Percentiles rank a stretch among this genome's conserved stretches.
Evolutionary conservation across 2,888 invertebrate species (phyloP).

Genomic region (Andrena camellia): DNA sequence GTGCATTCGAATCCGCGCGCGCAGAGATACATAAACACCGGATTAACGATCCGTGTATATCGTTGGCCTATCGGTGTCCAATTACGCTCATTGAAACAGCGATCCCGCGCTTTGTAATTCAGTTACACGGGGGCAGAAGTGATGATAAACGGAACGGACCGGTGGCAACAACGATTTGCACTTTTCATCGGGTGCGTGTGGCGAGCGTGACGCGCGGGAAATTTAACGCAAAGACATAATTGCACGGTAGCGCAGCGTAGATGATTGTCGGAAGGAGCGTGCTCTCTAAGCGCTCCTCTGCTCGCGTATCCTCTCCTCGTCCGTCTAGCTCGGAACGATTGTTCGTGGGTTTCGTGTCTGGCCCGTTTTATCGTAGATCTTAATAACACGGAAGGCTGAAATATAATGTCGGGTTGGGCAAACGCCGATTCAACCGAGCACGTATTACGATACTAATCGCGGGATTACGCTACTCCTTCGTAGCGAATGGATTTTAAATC

Average conservation of each 20-base stretch:
- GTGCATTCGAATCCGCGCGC: background rate
- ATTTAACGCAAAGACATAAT: conserved; percentile 51
- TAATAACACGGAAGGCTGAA: conserved; percentile 61
- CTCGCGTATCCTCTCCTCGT: conserved; percentile 12
- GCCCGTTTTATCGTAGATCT: conserved; percentile 57
- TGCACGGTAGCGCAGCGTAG: conserved; percentile 42
- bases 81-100: background rate
- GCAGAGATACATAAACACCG: background rate
- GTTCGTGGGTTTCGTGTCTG: conserved; percentile 53
- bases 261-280: conserved; percentile 35
- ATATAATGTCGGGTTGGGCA: conserved; percentile 60
- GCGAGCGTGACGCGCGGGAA: conserved; percentile 33
- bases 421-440: conserved; percentile 55
- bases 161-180: conserved; percentile 16
- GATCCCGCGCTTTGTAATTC: conserved; percentile 4
- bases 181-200: conserved; percentile 36
- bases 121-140: background rate
- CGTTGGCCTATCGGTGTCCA: background rate
- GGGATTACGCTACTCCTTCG: conserved; percentile 41
- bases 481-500: conserved; percentile 51
- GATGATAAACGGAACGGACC: conserved; percentile 9
- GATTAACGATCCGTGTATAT: background rate
- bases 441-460: conserved; percentile 60
- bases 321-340: conserved; percentile 37
- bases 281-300: conserved; percentile 26